Evolutionary conservation across 2,888 invertebrate species (phyloP).

Genomic region (Lepidocyrtinus sp.): DNA sequence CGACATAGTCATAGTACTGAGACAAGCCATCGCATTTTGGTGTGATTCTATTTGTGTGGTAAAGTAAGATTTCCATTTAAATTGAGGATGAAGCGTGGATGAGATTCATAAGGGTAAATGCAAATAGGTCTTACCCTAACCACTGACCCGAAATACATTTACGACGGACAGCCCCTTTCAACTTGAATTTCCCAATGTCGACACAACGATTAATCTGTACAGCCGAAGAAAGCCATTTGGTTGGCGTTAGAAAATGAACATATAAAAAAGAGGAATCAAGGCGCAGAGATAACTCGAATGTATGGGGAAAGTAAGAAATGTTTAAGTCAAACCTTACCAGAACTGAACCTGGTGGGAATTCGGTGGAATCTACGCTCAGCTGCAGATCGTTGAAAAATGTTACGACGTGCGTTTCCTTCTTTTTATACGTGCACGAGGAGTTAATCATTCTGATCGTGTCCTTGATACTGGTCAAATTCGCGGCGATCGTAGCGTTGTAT

Average conservation of each 20-base stretch:
- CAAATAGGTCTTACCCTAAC: constrained; percentile 83
- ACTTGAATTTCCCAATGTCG: constrained; percentile 89
- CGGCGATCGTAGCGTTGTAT: constrained; percentile 40
- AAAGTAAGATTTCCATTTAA: constrained; percentile 72
- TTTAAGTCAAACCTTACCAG: constrained; percentile 78
- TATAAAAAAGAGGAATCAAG: neutral
- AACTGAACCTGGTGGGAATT: constrained; percentile 83
- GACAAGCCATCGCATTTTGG: constrained; percentile 87
- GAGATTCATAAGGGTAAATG: too few relatives aligned
- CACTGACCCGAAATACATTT: constrained; percentile 85
- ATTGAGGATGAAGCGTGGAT: too few relatives aligned
- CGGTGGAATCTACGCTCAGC: constrained; percentile 82
- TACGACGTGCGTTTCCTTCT: constrained; percentile 80
- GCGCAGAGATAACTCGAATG: neutral
- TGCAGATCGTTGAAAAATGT: constrained; percentile 86
- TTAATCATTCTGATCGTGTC: constrained; percentile 64
- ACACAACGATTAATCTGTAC: constrained; percentile 76
- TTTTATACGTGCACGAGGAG: constrained; percentile 81
- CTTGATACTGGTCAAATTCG: constrained; percentile 48
- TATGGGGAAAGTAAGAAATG: neutral
- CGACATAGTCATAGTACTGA: constrained; percentile 89
- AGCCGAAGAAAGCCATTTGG: neutral
- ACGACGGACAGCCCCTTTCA: constrained; percentile 83
- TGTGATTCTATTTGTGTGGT: constrained; percentile 72
- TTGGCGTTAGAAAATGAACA: neutral